These are phyloP conservation scores for Cephonodes hylas DNA, from an alignment of 2,888 invertebrate genomes.

Conservation along the genomic window DNA sequence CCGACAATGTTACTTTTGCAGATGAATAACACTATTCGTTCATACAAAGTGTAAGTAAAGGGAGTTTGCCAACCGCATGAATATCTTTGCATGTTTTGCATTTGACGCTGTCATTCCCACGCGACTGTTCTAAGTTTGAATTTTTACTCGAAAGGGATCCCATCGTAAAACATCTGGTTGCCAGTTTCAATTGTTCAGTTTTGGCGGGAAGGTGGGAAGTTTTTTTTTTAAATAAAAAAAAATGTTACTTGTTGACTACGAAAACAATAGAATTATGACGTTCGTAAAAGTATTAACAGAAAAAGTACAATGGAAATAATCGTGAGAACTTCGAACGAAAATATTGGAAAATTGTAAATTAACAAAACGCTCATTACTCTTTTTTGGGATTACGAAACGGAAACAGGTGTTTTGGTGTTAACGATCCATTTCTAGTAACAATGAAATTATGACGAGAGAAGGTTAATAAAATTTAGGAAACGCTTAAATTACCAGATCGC, in stretches of 20 bases:
- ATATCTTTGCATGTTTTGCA: constrained; percentile 2
- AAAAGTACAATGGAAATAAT: background rate
- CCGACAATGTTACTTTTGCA: background rate
- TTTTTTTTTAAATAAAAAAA: too few species aligned
- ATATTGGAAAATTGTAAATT: background rate
- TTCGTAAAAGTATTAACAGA: background rate
- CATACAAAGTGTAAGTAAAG: background rate
- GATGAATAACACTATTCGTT: background rate
- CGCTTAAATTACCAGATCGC: background rate
- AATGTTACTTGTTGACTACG: background rate
- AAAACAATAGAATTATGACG: background rate
- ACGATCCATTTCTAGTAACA: too few species aligned
- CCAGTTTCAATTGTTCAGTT: constrained; percentile 1
- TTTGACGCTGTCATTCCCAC: constrained; percentile 13
- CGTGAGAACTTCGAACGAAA: background rate
- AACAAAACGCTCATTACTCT: background rate
- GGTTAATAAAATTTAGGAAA: too few species aligned
- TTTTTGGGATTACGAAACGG: background rate
- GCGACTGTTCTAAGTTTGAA: constrained; percentile 10
- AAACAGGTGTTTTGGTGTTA: background rate
- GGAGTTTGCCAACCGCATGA: background rate
- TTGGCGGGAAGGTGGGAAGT: background rate
- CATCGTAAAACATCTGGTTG: constrained; percentile 5
- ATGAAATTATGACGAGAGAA: too few species aligned
- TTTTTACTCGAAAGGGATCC: constrained; percentile 7